Conservation (phyloP, 2,797 vertebrate species). For the Menidia menidia region DNA sequence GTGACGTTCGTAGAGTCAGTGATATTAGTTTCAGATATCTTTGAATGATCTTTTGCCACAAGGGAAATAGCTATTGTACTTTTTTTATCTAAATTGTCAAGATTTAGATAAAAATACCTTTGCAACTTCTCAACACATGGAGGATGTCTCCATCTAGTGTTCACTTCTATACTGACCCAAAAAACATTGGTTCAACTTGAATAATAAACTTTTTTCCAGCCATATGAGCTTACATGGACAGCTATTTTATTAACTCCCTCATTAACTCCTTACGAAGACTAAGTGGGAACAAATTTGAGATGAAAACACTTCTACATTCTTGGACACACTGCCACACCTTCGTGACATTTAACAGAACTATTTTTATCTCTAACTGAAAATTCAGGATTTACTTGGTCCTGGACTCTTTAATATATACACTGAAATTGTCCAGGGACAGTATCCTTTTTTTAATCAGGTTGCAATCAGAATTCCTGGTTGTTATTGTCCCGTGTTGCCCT, state of each 20-base stretch:
- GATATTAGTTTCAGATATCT: neutral
- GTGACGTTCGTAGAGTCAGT: neutral
- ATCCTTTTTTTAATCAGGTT: neutral
- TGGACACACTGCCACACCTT: neutral
- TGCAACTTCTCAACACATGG: conserved; percentile 41
- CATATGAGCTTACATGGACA: neutral
- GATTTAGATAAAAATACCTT: neutral
- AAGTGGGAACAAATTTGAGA: neutral
- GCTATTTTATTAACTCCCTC: neutral
- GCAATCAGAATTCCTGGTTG: neutral
- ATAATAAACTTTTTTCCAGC: neutral
- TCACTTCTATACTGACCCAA: neutral
- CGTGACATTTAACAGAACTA: neutral
- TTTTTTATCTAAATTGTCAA: neutral
- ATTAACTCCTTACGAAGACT: neutral
- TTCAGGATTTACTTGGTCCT: neutral
- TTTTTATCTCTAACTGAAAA: neutral
- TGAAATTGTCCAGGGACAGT: neutral
- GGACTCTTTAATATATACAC: neutral
- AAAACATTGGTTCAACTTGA: neutral
- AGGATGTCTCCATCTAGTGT: conserved; percentile 73
- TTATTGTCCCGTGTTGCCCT: neutral
- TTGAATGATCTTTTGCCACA: neutral
- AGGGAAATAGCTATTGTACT: neutral
- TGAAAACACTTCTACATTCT: neutral